phyloP scores from a whole-genome alignment of 2,113 vertebrate genomes.

The Gnathonemus echidnorhynchus region DNA sequence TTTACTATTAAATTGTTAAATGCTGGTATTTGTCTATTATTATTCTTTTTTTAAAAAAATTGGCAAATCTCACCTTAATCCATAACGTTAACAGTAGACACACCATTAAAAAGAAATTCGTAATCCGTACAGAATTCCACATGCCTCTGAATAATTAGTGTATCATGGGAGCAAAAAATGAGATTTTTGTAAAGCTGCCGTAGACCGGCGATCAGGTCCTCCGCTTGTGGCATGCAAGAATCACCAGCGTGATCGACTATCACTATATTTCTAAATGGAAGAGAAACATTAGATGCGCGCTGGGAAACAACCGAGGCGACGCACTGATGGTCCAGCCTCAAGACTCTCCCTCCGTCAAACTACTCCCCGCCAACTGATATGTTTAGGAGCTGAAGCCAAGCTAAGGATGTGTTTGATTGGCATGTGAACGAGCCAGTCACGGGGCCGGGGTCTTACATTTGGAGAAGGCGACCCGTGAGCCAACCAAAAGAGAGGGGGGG shows the following conservation, averaged over 20 bases:
- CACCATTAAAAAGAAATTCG: constrained; percentile 42
- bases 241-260: constrained; percentile 20
- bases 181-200: constrained; percentile 13
- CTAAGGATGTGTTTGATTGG: constrained; percentile 33
- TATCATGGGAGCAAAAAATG: constrained; percentile 42
- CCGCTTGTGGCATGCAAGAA: constrained; percentile 34
- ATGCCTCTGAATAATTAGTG: constrained; percentile 55
- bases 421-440: constrained; percentile 43
- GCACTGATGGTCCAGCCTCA: constrained; percentile 40
- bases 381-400: constrained; percentile 31
- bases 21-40: background rate
- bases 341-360: constrained; percentile 38
- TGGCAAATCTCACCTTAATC: constrained; percentile 53
- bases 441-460: background rate
- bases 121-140: constrained; percentile 53
- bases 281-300: constrained; percentile 22
- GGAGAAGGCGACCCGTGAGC: constrained; percentile 5
- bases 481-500: constrained; percentile 36
- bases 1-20: background rate
- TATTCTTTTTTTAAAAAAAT: background rate
- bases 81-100: constrained; percentile 49
- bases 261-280: constrained; percentile 26
- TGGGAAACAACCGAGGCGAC: constrained; percentile 31
- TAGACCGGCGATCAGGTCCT: constrained; percentile 32
- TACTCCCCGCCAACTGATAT: constrained; percentile 39